Evolutionary conservation across 2,888 invertebrate species (phyloP), one percentile per base, ranked within the genome.

Genomic region (Nomada fucata): DNA sequence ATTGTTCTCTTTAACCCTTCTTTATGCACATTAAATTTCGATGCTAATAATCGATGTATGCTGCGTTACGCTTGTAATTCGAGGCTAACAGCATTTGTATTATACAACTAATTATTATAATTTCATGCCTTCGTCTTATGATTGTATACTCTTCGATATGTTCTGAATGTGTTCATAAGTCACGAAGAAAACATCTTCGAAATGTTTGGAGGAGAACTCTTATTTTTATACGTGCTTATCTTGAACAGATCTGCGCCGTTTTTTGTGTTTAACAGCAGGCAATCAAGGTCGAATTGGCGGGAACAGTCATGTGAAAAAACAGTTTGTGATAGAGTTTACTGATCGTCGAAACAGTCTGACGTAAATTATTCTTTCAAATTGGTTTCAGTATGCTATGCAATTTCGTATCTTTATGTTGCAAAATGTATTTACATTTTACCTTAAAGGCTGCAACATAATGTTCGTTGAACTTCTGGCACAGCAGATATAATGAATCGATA

Each of bases 221-320:
- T 42, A 42, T 55, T 55, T 20, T 20, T 20, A 18, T 13, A 9
- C 11, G 75, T 74, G 65, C 77, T 86, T 67, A 78, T 70, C 68
- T 64, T 42, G 11, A 5, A 20, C 10, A 26, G 42, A 29, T 55
- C 55, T 71, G 42, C 59, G 13, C 10, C 53, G 42, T 26, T 69
- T 69, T 79, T 73, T 65, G 67, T 68, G 13, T 73, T 50, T 20
- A 23, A 42, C 47, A 10, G 18, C 29, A 15, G 15, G 52, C 52
- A 13, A 63, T 81, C 81, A 63, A 61, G 81, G 75, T 60, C 60
- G 1, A 59, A 53, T 67, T 29, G 5, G 7, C 20, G 23, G 11
- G 20, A 67, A 42, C 55, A 29, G 73, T 26, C 23, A 15, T 10
- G 11, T n/a, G 23, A 69, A 80, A 53, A 69, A 59, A 59, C 55